Percentiles rank a stretch among this genome's conserved stretches.
phyloP scores from a whole-genome alignment of 2,888 invertebrate species.

The Teinopalpus imperialis region DNA sequence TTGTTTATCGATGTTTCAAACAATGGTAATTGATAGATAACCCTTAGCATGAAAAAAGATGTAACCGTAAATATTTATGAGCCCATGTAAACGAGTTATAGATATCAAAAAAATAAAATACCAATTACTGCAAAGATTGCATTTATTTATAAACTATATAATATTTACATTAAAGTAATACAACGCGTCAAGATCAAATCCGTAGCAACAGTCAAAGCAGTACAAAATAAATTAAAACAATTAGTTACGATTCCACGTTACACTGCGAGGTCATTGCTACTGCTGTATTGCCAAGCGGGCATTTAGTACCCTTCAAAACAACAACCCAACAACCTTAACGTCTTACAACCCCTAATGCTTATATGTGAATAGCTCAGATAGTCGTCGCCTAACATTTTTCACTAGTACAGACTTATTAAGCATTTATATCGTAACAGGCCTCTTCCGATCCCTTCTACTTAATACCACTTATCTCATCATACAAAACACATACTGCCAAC shows the following conservation, averaged over 20 bases:
- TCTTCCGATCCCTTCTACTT: constrained; percentile 1
- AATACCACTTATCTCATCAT: not conserved
- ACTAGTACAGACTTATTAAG: not conserved
- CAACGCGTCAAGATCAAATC: constrained; percentile 78
- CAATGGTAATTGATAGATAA: no score
- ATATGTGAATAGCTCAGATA: not conserved
- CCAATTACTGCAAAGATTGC: constrained; percentile 59
- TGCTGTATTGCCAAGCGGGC: constrained; percentile 48
- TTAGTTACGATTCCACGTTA: constrained; percentile 30
- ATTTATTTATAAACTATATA: constrained; percentile 69
- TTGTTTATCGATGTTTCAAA: no score
- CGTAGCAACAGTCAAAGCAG: constrained; percentile 78
- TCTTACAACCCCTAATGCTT: constrained; percentile 3
- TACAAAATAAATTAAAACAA: constrained; percentile 62
- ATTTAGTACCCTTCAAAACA: constrained; percentile 30
- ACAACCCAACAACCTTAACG: constrained; percentile 25
- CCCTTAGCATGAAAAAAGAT: no score
- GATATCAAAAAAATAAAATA: constrained; percentile 30
- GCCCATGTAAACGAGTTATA: no score
- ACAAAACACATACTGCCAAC: not conserved
- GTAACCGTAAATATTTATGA: no score
- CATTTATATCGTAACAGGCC: not conserved
- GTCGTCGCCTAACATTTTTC: not conserved
- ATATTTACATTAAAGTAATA: constrained; percentile 77
- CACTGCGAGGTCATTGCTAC: constrained; percentile 48